Evolutionary conservation across 2,113 vertebrate species (phyloP), one percentile per base, ranked within the genome.

Genomic region (Poeciliopsis prolifica): DNA sequence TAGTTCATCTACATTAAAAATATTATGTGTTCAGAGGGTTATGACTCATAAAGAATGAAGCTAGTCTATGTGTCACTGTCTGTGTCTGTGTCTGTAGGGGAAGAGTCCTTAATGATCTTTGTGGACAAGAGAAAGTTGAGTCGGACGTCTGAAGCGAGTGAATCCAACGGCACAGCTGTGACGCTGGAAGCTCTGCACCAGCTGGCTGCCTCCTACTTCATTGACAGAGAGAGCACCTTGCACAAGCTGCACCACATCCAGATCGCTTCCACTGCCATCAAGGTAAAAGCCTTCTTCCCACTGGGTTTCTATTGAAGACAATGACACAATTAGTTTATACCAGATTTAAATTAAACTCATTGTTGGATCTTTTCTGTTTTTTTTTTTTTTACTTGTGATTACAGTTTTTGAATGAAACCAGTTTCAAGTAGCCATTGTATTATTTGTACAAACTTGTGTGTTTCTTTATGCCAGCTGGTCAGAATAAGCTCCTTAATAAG

Each of bases 201-300:
- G 91, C 94, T 95, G 92, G 95, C 95, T 2, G 95, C 95, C 72
- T 95, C 95, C 82, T 95, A 95, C 89, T 95, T 95, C 77, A 95
- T 94, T 22, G 95, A 95, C 89, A 84, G 95, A 71, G 95, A 95
- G 89, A 95, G 92, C 84, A 95, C 95, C 40, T 88, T 95, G 85
- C 93, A 93, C 81, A 95, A 93, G 85, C 93, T 95, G 73, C 95
- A 95, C 82, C 95, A 95, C 91, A 92, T 95, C 90, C 95, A 95
- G 91, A 95, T 95, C 10, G 94, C 95, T 73, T 95, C 94, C 73
- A 94, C 93, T 24, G 94, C 94, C 91, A 94, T 95, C 85, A 95
- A 95, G 95, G 95, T 95, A 92, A 90, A 75, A n/a, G 26, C 51
- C 35, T 12, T 17, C 64, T n/a, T 35, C 22, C 51, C 22, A 58